phyloP scores from a whole-genome alignment of 2,797 vertebrate genomes.

The Salmo trutta region DNA sequence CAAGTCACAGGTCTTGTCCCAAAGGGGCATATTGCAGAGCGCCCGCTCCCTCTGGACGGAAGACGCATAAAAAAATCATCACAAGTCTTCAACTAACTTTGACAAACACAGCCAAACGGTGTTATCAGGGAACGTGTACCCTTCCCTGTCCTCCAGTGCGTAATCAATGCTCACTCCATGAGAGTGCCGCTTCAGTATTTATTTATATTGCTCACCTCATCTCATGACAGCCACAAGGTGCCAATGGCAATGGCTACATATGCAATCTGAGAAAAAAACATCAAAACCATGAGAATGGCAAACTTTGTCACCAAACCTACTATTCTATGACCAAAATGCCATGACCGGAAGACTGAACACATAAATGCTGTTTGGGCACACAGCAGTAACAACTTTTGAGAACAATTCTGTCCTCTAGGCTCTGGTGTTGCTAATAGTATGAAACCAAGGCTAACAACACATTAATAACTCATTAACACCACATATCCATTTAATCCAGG shows the following conservation, averaged over 20 bases:
- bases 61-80: too few species aligned
- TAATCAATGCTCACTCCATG: too few species aligned
- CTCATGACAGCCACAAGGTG: too few species aligned
- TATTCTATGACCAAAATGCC: background rate
- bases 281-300: background rate
- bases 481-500: slow-evolving; percentile 53
- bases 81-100: too few species aligned
- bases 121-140: too few species aligned
- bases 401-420: background rate
- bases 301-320: background rate
- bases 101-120: too few species aligned
- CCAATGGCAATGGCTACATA: background rate
- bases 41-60: too few species aligned
- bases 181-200: too few species aligned
- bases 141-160: too few species aligned
- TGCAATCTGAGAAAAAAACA: background rate
- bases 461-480: slow-evolving; percentile 54
- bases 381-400: background rate
- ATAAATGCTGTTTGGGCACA: background rate
- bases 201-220: too few species aligned
- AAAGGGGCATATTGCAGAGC: too few species aligned
- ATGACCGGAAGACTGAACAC: background rate
- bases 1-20: too few species aligned
- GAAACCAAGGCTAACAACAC: slow-evolving; percentile 32
- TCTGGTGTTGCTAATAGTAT: slow-evolving; percentile 27